phyloP scores from a whole-genome alignment of 2,888 invertebrate species.

The Erynnis tages region DNA sequence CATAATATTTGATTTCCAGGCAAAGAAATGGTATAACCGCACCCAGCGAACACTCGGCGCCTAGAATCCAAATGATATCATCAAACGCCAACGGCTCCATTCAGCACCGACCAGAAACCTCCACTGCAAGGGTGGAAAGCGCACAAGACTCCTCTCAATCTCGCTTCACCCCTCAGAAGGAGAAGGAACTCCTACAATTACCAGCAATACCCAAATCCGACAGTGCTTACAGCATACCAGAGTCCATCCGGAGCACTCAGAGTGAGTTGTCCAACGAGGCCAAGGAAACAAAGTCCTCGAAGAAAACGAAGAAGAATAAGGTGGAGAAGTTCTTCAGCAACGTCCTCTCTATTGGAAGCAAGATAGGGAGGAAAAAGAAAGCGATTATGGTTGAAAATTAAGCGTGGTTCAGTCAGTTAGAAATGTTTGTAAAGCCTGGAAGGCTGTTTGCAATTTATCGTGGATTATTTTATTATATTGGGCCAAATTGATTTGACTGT shows the following conservation, averaged over 20 bases:
- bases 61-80: conserved; percentile 44
- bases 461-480: too few relatives aligned
- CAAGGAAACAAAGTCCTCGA: neutral
- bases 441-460: neutral
- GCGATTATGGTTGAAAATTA: conserved; percentile 8
- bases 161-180: conserved; percentile 32
- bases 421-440: neutral
- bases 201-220: conserved; percentile 36
- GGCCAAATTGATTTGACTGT: too few relatives aligned
- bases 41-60: conserved; percentile 34
- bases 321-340: conserved; percentile 11
- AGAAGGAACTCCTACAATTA: conserved; percentile 33
- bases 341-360: neutral
- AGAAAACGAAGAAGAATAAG: conserved; percentile 2
- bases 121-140: neutral
- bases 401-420: neutral
- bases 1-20: neutral
- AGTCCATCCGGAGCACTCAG: neutral
- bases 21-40: neutral
- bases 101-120: neutral
- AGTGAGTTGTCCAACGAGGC: neutral
- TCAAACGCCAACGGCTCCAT: conserved; percentile 31
- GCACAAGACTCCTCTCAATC: conserved; percentile 34
- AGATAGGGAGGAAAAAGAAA: conserved; percentile 15
- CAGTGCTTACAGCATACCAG: conserved; percentile 30